Conservation (phyloP, 2,113 vertebrate genomes). For the Connochaetes taurinus region DNA sequence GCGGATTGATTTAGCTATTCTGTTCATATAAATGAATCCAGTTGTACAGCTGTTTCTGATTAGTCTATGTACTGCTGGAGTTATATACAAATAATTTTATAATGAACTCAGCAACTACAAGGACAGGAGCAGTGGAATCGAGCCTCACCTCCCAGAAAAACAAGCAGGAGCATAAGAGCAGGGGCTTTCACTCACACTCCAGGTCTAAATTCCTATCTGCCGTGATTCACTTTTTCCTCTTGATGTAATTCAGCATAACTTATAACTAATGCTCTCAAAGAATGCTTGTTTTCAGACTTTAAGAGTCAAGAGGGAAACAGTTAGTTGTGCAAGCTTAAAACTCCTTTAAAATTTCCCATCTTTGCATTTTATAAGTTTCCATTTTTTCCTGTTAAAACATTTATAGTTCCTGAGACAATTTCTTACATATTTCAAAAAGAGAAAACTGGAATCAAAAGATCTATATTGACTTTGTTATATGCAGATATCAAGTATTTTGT, state of each 20-base stretch:
- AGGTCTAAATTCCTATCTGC: constrained; percentile 53
- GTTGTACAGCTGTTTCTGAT: constrained; percentile 79
- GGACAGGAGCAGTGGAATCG: constrained; percentile 15
- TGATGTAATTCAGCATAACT: constrained; percentile 65
- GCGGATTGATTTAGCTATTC: constrained; percentile 71
- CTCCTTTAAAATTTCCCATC: constrained; percentile 55
- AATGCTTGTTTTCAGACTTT: constrained; percentile 71
- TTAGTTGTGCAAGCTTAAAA: constrained; percentile 67
- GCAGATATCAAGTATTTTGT: constrained; percentile 52
- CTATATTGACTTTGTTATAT: constrained; percentile 43
- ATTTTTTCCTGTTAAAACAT: constrained; percentile 44
- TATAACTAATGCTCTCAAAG: constrained; percentile 71
- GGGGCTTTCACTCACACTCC: neutral
- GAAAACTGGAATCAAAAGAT: constrained; percentile 42
- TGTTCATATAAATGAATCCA: constrained; percentile 70
- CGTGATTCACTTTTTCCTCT: constrained; percentile 59
- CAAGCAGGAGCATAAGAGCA: constrained; percentile 44
- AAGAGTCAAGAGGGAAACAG: constrained; percentile 68
- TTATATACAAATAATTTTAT: constrained; percentile 63
- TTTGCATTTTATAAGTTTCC: constrained; percentile 50
- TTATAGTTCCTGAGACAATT: constrained; percentile 42
- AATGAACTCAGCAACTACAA: constrained; percentile 59
- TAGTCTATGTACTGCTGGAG: constrained; percentile 72
- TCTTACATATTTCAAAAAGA: constrained; percentile 48
- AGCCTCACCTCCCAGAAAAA: constrained; percentile 69